Base-by-base conservation (phyloP, 1,140 invertebrate species). In the Subanguina moxae region DNA sequence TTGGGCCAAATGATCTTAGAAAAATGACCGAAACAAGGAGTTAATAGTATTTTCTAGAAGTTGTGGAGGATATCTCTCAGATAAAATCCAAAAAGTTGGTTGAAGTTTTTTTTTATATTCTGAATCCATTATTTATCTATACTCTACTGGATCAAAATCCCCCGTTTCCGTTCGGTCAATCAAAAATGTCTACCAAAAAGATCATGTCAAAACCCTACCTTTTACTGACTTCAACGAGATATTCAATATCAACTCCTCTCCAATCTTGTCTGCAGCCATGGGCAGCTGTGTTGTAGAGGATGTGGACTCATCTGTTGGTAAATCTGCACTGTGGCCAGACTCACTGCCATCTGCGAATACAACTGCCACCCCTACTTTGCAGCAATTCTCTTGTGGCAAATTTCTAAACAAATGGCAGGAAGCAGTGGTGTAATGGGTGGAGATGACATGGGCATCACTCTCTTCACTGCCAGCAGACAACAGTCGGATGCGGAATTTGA, bases 391-490 rank as follows among this genome's bases (percentile, higher is more conserved):
- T 15, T 19, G 11, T 13, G 72, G 70, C 23, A 73, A 30, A 21
- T 73, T 28, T 1, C 75, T 45, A 15, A 73, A 72, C 32, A 77
- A 64, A 77, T 73, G 59, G 69, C 72, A 73, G 9, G 23, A 65
- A 8, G 76, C 19, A 25, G 57, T 43, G 25, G 65, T 27, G 46
- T 27, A 62, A 13, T 61, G 13, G 28, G 28, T 61, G 3, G 32
- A 38, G 32, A 38, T 61, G 27, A 25, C 13, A 61, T 5, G 13
- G 13, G 5, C 5, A 25, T 61, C 58, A 30, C 38, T 21, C 13
- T 19, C 19, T 61, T 30, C 13, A 13, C 3, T 61, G 58, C 28
- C 27, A n/a, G 58, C 5, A 19, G 5, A 13, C 8, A 61, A 7
- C n/a, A 64, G 17, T 5, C 62, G 62, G 3, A 64, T 7, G 3